A percentile compares a stretch with the other conserved stretches of the same genome.
Conservation (phyloP, 2,888 invertebrate species). For the Helobdella robusta region DNA sequence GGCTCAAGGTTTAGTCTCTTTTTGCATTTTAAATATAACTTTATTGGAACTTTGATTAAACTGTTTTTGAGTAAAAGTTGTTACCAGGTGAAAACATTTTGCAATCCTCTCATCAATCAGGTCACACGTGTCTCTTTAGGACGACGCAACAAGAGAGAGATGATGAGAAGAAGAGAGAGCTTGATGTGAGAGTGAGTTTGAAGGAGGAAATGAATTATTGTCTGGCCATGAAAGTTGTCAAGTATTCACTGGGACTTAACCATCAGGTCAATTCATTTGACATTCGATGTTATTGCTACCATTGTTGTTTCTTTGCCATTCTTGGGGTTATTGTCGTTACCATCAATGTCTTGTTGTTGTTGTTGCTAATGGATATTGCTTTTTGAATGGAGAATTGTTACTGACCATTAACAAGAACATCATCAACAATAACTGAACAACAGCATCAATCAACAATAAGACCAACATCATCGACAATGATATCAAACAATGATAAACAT, state of each 20-base stretch:
- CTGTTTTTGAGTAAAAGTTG: too few species aligned
- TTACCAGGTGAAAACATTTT: neutral
- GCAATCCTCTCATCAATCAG: conserved; percentile 51
- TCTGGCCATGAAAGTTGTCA: conserved; percentile 58
- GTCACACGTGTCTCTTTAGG: conserved; percentile 69
- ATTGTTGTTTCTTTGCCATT: neutral
- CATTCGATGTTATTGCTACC: neutral
- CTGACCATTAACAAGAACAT: too few species aligned
- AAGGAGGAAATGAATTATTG: conserved; percentile 44
- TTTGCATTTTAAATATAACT: neutral
- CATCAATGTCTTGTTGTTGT: neutral
- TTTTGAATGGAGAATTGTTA: too few species aligned
- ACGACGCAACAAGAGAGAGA: conserved; percentile 82
- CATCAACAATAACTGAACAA: too few species aligned
- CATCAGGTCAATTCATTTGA: conserved; percentile 63
- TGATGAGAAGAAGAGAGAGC: conserved; percentile 83
- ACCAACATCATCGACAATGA: too few species aligned
- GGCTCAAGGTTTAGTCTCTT: conserved; percentile 59
- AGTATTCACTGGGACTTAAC: conserved; percentile 80
- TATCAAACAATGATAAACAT: too few species aligned
- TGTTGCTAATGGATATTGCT: neutral
- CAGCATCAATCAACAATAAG: too few species aligned
- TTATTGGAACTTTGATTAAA: neutral
- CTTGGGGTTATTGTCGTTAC: too few species aligned
- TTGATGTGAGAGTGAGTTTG: conserved; percentile 70